Percentiles rank a stretch among this genome's conserved stretches.
phyloP scores from a whole-genome alignment of 2,797 vertebrate species.

The Notoglanidium macrostoma region DNA sequence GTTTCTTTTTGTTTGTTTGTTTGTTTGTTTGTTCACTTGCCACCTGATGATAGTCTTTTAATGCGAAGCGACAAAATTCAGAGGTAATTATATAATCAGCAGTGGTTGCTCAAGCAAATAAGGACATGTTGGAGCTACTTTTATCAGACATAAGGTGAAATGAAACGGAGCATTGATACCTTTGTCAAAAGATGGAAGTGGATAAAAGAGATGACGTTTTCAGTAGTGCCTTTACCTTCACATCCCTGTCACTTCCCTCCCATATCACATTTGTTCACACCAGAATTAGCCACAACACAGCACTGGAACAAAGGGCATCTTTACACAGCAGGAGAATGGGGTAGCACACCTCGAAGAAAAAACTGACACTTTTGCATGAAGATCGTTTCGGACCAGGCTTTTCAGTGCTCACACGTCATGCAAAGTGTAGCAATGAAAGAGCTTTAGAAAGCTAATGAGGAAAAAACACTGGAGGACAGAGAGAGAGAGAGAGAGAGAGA shows the following conservation, averaged over 20 bases:
- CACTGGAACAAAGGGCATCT: slow-evolving; percentile 72
- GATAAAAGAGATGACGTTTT: slow-evolving; percentile 38
- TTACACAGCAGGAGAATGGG: slow-evolving; percentile 71
- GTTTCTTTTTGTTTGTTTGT: slow-evolving; percentile 47
- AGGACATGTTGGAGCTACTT: slow-evolving; percentile 11
- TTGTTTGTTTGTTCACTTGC: background rate
- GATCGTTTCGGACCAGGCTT: slow-evolving; percentile 74
- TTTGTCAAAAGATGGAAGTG: slow-evolving; percentile 48
- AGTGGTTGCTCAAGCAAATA: slow-evolving; percentile 63
- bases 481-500: slow-evolving; percentile 67
- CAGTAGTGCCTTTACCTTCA: slow-evolving; percentile 57
- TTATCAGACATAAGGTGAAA: slow-evolving; percentile 41
- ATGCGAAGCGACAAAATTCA: slow-evolving; percentile 55
- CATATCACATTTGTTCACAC: slow-evolving; percentile 64
- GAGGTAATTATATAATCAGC: slow-evolving; percentile 54
- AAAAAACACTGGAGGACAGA: slow-evolving; percentile 64
- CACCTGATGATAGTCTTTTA: slow-evolving; percentile 21
- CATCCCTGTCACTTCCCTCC: slow-evolving; percentile 63
- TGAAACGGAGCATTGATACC: slow-evolving; percentile 31
- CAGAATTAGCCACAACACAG: slow-evolving; percentile 68
- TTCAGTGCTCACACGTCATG: slow-evolving; percentile 81
- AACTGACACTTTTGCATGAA: slow-evolving; percentile 75
- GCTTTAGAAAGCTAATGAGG: slow-evolving; percentile 78
- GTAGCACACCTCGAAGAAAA: slow-evolving; percentile 70
- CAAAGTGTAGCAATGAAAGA: slow-evolving; percentile 78